Base-by-base conservation (phyloP, 2,113 vertebrate species). In the Sylvia atricapilla region DNA sequence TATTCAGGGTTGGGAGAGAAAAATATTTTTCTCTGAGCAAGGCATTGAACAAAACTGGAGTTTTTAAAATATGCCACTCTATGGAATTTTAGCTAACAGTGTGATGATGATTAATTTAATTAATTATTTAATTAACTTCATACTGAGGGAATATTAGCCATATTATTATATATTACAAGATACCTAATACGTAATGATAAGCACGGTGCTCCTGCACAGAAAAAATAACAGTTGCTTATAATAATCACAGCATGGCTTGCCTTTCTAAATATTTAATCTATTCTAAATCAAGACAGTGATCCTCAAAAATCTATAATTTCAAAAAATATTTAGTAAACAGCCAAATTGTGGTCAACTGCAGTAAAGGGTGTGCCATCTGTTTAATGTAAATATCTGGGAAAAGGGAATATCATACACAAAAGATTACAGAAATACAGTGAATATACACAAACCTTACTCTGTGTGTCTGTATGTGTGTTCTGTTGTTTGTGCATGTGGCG, bases 331-430 rank as follows among this genome's bases (percentile, higher is more conserved):
- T 97, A 97, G 90, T 96, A 94, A 92, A 96, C 97, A 98, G 95
- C 96, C 98, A 98, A 97, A 97, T 97, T 97, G 90, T 97, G 96
- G 98, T 98, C 96, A 98, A 96, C 97, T 97, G 90, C 96, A 97
- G 96, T 96, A 98, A 98, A 98, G 97, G 97, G 96, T 96, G 66
- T 97, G 67, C 97, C 98, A 98, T 98, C 98, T 98, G 97, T 98
- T 98, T 98, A 97, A 98, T 97, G 96, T 97, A 97, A 98, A 97
- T 97, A 90, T 95, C 95, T 97, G 89, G 91, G 92, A 95, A 96
- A 97, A 97, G 92, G 96, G 75, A 96, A 97, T 96, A 87, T 73
- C 93, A 77, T 97, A 96, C 94, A 96, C 94, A 95, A 94, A 97
- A 96, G 94, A 94, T 83, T 94, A 60, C 47, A 97, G 92, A 87